Percentiles rank a stretch among this genome's conserved stretches.
These are phyloP conservation scores for Zaprionus nigranus DNA, from an alignment of 1,140 invertebrate species.

Conservation along the genomic window DNA sequence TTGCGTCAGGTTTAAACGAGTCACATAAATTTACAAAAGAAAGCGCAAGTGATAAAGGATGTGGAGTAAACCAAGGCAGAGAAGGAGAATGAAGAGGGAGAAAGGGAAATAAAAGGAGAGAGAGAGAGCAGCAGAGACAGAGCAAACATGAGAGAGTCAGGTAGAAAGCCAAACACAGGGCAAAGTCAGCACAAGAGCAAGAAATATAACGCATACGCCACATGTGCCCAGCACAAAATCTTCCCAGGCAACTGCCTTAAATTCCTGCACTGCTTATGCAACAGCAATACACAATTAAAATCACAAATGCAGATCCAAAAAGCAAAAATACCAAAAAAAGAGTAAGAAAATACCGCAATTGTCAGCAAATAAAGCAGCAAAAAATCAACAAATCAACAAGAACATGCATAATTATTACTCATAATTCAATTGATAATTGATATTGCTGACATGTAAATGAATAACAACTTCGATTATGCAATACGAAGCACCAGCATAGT, in stretches of 20 bases:
- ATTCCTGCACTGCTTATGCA: neutral
- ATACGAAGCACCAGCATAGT: conserved; percentile 6
- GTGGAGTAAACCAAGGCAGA: neutral
- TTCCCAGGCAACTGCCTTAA: neutral
- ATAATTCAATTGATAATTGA: conserved; percentile 4
- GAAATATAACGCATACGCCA: conserved; percentile 32
- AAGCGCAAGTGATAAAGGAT: conserved; percentile 20
- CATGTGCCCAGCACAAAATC: neutral
- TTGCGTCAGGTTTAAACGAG: conserved; percentile 54
- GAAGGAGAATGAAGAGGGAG: neutral
- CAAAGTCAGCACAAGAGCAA: neutral
- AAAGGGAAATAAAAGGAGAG: neutral
- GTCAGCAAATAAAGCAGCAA: neutral
- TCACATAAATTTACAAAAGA: conserved; percentile 53
- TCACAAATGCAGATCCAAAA: neutral
- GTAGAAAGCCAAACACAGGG: neutral
- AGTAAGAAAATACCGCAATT: neutral
- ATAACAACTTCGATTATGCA: conserved; percentile 43
- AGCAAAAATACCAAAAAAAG: neutral
- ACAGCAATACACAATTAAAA: neutral
- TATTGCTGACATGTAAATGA: conserved; percentile 4
- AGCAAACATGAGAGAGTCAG: neutral
- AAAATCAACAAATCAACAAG: neutral
- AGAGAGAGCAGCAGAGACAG: neutral
- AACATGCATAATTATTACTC: conserved; percentile 7